Percentiles rank a stretch among this genome's conserved stretches.
These are phyloP conservation scores for Heliconius charithonia DNA, from an alignment of 2,888 invertebrate genomes.

Conservation along the genomic window DNA sequence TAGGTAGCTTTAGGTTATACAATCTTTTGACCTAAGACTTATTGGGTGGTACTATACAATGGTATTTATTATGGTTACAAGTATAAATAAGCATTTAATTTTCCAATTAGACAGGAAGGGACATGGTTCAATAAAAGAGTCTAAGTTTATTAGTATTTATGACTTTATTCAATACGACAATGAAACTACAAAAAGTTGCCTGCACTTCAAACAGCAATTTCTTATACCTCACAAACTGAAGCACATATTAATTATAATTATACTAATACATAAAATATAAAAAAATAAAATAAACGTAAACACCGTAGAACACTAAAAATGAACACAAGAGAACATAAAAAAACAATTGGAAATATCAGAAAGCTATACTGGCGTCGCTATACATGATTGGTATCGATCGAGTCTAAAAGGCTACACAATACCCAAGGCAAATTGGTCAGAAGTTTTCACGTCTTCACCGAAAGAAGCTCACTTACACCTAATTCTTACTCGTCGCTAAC, in stretches of 20 bases:
- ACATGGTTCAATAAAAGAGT: constrained; percentile 53
- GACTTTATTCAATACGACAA: constrained; percentile 84
- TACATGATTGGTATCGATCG: constrained; percentile 80
- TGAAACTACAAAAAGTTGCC: constrained; percentile 84
- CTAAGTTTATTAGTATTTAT: constrained; percentile 74
- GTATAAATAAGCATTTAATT: not conserved
- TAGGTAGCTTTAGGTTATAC: no score
- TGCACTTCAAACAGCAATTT: constrained; percentile 81
- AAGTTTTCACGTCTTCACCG: constrained; percentile 76
- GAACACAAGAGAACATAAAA: constrained; percentile 67
- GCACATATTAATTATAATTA: constrained; percentile 62
- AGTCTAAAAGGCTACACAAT: constrained; percentile 82
- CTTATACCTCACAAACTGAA: constrained; percentile 80
- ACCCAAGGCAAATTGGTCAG: constrained; percentile 84
- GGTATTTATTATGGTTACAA: no score
- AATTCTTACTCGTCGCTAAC: constrained; percentile 71
- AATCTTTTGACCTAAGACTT: not conserved
- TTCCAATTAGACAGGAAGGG: not conserved
- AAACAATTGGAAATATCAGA: constrained; percentile 65
- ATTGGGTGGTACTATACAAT: no score
- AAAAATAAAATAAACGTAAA: constrained; percentile 67
- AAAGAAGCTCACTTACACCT: constrained; percentile 80
- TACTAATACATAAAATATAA: constrained; percentile 72
- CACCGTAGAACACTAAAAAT: constrained; percentile 80
- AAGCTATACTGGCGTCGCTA: constrained; percentile 79